Evolutionary conservation across 2,888 invertebrate genomes (phyloP), one percentile per base, ranked within the genome.

Genomic region (Lutraria lutraria): DNA sequence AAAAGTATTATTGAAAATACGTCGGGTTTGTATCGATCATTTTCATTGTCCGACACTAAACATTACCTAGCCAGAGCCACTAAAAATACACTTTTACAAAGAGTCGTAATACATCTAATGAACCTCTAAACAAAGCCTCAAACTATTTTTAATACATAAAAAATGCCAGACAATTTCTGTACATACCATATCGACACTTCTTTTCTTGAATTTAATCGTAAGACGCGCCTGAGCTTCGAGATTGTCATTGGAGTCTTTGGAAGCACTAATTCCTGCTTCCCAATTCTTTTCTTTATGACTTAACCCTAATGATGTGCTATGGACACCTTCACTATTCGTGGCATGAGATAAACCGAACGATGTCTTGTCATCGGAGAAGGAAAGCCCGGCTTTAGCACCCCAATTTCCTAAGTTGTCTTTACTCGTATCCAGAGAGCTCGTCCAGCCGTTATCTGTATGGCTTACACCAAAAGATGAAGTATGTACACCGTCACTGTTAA

Each of bases 141-240:
- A 56, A 2, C 19, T 56, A 15, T 53, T 15, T 12, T 53, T 53
- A 53, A 53, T 12, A 53, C 53, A 15, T n/a, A 21, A n/a, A 63
- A 21, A 63, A 2, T 8, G 10, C 8, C 3, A 63, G n/a, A n/a
- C 10, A n/a, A 63, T n/a, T 63, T 63, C n/a, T 10, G n/a, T 54
- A n/a, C 81, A 3, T 83, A 83, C 83, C 83, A 29, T 19, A 31
- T 83, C 83, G 21, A 83, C 56, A 15, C 83, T 83, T 60, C 83
- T 83, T 34, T 83, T 83, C n/a, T 60, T 31, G 31, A 83, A 83
- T 19, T 56, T 60, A n/a, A 83, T 31, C 16, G 34, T 43, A 4
- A 83, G 21, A n/a, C 63, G 63, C 16, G 63, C 83, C 16, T 43
- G 0, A n/a, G 34, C 63, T 19, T 56, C 43, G 6, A 31, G 4